A percentile compares a stretch with the other conserved stretches of the same genome.
Conservation (phyloP, 2,113 vertebrate species). For the Hyperopisus bebe region DNA sequence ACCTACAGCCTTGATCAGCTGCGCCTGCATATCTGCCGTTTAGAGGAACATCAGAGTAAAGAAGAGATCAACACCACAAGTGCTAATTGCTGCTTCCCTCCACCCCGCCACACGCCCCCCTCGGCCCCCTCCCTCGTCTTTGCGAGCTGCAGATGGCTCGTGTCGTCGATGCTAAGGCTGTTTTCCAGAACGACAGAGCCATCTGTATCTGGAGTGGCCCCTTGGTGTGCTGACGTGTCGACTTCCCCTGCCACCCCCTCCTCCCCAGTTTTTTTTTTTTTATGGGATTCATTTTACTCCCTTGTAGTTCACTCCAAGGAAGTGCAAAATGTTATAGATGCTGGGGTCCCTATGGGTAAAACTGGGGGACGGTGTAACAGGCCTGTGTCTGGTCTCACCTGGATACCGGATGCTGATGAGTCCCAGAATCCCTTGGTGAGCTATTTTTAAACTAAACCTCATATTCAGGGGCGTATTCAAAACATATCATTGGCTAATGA, state of each 20-base stretch:
- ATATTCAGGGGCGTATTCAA: not conserved
- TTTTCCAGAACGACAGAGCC: slow-evolving; percentile 16
- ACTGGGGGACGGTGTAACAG: not conserved
- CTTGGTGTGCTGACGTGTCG: not conserved
- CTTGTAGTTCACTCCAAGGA: not conserved
- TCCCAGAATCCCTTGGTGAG: not conserved
- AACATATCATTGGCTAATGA: not conserved
- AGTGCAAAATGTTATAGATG: not conserved
- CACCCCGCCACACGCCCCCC: not conserved
- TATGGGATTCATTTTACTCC: not conserved
- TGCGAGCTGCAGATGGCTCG: slow-evolving; percentile 26
- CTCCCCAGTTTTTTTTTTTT: not conserved
- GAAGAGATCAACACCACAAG: slow-evolving; percentile 9
- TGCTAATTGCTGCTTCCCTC: not conserved
- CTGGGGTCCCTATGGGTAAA: not conserved
- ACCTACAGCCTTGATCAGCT: not conserved
- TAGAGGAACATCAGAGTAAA: slow-evolving; percentile 5
- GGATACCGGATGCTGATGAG: not conserved
- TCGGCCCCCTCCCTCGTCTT: not conserved
- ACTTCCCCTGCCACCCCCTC: not conserved
- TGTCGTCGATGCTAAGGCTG: not conserved
- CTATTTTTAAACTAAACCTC: not conserved
- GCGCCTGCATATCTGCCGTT: not conserved
- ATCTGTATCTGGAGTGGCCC: slow-evolving; percentile 23
- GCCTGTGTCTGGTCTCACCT: not conserved